Conservation (phyloP, 2,797 vertebrate species). For the Apodemus agrarius region DNA sequence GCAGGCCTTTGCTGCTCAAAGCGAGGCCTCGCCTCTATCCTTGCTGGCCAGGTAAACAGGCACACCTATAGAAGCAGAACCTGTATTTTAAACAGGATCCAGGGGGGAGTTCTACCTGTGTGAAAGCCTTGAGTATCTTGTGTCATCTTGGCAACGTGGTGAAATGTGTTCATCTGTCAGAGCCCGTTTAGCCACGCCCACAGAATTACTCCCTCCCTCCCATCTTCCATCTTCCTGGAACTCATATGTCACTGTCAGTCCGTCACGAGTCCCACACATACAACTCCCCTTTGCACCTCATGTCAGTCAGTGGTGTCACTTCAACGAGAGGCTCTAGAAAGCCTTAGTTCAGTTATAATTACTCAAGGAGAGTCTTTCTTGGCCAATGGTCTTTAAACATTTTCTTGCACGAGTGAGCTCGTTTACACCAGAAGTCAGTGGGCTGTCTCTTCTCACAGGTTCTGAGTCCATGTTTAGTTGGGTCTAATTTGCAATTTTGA, state of each 20-base stretch:
- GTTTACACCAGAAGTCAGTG: neutral
- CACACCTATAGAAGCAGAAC: neutral
- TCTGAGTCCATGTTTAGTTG: neutral
- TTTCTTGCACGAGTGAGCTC: neutral
- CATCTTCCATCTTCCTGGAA: neutral
- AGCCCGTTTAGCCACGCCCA: neutral
- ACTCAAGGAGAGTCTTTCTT: neutral
- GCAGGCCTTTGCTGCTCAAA: neutral
- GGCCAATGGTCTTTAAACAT: neutral
- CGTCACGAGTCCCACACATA: neutral
- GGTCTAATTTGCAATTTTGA: neutral
- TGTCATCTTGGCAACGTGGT: neutral
- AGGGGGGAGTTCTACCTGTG: neutral
- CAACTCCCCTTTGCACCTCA: neutral
- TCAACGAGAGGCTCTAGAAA: slow-evolving; percentile 16
- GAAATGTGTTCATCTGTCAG: slow-evolving; percentile 15
- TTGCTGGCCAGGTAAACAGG: neutral
- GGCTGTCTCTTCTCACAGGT: neutral
- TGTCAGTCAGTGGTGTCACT: neutral
- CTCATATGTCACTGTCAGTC: neutral
- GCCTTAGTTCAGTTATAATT: slow-evolving; percentile 9
- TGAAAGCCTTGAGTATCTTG: neutral
- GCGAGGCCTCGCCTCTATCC: neutral
- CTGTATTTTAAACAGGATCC: neutral
- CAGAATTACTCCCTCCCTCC: neutral